phyloP scores from a whole-genome alignment of 1,140 invertebrate species.

The Philaenus spumarius region DNA sequence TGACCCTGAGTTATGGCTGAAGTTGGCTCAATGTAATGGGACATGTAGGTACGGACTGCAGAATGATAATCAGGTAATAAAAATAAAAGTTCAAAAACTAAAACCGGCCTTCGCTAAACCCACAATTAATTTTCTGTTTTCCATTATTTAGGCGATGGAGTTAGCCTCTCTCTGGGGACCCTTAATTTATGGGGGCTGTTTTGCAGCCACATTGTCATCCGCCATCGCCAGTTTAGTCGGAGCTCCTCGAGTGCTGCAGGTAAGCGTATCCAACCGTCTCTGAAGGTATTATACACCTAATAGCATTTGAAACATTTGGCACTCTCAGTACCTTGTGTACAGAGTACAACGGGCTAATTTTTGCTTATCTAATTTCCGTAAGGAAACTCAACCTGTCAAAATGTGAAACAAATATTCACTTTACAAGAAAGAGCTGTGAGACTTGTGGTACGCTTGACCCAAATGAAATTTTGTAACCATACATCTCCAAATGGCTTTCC shows the following conservation, averaged over 20 bases:
- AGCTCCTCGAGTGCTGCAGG: constrained; percentile 82
- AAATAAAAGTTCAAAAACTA: neutral
- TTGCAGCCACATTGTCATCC: constrained; percentile 92
- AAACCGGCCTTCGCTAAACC: no score
- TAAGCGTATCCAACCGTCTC: constrained; percentile 6
- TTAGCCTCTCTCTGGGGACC: constrained; percentile 84
- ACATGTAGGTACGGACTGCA: constrained; percentile 41
- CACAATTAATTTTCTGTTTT: constrained; percentile 46
- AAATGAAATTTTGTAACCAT: no score
- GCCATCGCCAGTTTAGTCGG: constrained; percentile 93
- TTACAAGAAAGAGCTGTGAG: no score
- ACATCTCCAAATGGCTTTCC: no score
- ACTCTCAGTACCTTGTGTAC: no score
- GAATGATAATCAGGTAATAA: constrained; percentile 41
- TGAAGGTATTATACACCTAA: no score
- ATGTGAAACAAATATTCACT: no score
- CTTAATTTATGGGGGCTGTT: constrained; percentile 92
- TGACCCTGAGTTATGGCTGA: constrained; percentile 3
- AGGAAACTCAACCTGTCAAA: no score
- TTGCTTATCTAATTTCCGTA: no score
- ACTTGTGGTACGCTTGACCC: no score
- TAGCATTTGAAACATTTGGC: no score
- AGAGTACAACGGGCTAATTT: no score
- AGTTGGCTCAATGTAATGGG: constrained; percentile 28
- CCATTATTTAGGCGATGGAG: constrained; percentile 79